These are phyloP conservation scores for Oryzias woworae DNA, from an alignment of 2,113 vertebrate species.

Conservation along the genomic window DNA sequence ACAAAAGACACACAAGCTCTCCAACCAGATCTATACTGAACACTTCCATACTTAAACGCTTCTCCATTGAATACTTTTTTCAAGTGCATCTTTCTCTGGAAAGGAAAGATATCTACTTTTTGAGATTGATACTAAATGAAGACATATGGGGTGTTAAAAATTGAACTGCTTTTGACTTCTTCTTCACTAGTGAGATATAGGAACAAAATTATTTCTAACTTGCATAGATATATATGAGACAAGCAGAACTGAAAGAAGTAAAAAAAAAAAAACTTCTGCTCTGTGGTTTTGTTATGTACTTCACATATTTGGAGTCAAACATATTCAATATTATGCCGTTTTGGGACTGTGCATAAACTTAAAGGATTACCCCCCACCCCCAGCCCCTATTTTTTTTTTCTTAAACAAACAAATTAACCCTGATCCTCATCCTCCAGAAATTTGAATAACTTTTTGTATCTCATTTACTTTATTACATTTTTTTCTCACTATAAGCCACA, in stretches of 20 bases:
- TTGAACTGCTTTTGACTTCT: constrained; percentile 70
- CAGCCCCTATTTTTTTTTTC: too few species aligned
- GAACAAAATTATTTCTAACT: constrained; percentile 58
- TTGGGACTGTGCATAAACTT: too few species aligned
- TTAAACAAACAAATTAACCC: too few species aligned
- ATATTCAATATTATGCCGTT: too few species aligned
- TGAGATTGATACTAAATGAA: constrained; percentile 61
- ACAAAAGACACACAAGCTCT: constrained; percentile 60
- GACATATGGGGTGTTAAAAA: constrained; percentile 60
- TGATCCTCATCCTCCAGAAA: too few species aligned
- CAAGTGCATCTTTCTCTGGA: constrained; percentile 47
- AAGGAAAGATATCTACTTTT: constrained; percentile 26
- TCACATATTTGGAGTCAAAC: too few species aligned
- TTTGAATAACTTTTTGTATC: too few species aligned
- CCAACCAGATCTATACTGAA: constrained; percentile 50
- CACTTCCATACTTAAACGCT: constrained; percentile 54
- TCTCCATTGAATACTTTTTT: constrained; percentile 56
- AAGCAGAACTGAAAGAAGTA: background rate
- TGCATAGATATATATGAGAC: constrained; percentile 56
- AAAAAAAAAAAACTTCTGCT: too few species aligned
- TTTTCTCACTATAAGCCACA: too few species aligned
- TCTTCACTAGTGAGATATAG: constrained; percentile 63
- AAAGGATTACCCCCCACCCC: too few species aligned
- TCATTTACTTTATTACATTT: too few species aligned
- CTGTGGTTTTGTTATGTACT: too few species aligned